Conservation (phyloP, 2,888 invertebrate genomes). For the Petrolisthes cinctipes region DNA sequence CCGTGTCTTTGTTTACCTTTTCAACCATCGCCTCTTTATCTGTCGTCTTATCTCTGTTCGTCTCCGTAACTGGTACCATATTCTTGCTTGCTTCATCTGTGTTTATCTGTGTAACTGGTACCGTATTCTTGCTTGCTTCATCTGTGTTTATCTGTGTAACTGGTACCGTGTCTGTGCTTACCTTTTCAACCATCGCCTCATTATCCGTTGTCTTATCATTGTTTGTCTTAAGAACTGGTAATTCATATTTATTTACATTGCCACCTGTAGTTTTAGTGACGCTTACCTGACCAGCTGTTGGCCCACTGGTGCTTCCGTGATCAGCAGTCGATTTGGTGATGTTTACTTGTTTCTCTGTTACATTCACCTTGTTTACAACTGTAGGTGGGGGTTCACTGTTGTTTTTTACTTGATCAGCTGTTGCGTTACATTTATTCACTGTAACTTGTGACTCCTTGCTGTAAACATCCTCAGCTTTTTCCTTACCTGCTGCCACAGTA, state of each 20-base stretch:
- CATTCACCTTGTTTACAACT: neutral
- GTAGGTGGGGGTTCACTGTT: neutral
- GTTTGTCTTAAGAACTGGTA: neutral
- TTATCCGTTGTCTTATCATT: neutral
- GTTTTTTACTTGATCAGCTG: neutral
- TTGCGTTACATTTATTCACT: neutral
- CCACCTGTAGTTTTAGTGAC: neutral
- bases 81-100: no score
- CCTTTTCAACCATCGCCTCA: no score
- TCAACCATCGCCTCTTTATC: no score
- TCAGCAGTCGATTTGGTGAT: neutral
- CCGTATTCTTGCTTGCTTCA: no score
- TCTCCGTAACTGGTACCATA: no score
- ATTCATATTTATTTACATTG: neutral
- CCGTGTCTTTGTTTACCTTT: no score
- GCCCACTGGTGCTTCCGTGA: neutral
- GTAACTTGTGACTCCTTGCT: neutral
- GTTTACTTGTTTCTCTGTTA: neutral
- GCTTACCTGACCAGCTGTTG: neutral
- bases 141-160: no score
- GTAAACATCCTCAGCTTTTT: neutral
- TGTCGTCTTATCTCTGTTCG: no score
- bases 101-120: no score
- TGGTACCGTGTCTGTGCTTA: no score
- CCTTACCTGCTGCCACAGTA: neutral